phyloP scores from a whole-genome alignment of 2,888 invertebrate species.

The Andrena flavipes region DNA sequence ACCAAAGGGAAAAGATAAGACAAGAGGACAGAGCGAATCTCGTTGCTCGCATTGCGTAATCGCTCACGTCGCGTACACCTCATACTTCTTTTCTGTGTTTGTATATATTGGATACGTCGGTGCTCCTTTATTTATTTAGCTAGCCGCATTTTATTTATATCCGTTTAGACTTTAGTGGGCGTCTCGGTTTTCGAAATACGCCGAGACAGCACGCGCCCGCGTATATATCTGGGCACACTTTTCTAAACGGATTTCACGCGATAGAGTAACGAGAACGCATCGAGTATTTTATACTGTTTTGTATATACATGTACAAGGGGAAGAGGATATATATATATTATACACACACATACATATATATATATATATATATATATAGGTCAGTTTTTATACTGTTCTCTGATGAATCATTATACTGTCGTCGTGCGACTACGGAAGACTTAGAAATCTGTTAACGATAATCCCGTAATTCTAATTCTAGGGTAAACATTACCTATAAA shows the following conservation, averaged over 20 bases:
- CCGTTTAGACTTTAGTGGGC: slow-evolving; percentile 12
- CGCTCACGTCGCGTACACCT: slow-evolving; percentile 17
- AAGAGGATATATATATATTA: slow-evolving; percentile 42
- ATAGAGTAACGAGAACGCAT: slow-evolving; percentile 22
- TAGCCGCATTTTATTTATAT: slow-evolving; percentile 76
- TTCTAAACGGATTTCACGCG: slow-evolving; percentile 36
- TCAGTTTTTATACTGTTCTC: slow-evolving; percentile 55
- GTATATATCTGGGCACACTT: slow-evolving; percentile 49
- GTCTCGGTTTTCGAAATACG: neutral
- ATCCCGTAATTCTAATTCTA: slow-evolving; percentile 47
- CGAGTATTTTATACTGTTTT: slow-evolving; percentile 69
- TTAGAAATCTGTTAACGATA: slow-evolving; percentile 52
- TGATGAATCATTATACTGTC: slow-evolving; percentile 7
- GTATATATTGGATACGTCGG: slow-evolving; percentile 69
- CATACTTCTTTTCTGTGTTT: slow-evolving; percentile 47
- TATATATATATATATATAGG: slow-evolving; percentile 6
- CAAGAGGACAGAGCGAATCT: slow-evolving; percentile 11
- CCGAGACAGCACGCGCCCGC: slow-evolving; percentile 9
- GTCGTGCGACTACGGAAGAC: slow-evolving; percentile 17
- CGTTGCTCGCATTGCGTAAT: slow-evolving; percentile 29
- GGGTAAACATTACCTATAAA: slow-evolving; percentile 54
- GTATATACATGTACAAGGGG: slow-evolving; percentile 51
- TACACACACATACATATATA: slow-evolving; percentile 27
- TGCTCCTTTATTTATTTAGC: slow-evolving; percentile 77
- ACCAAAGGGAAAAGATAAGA: neutral